Conservation (phyloP, 2,113 vertebrate species). For the Gymnobelideus leadbeateri region DNA sequence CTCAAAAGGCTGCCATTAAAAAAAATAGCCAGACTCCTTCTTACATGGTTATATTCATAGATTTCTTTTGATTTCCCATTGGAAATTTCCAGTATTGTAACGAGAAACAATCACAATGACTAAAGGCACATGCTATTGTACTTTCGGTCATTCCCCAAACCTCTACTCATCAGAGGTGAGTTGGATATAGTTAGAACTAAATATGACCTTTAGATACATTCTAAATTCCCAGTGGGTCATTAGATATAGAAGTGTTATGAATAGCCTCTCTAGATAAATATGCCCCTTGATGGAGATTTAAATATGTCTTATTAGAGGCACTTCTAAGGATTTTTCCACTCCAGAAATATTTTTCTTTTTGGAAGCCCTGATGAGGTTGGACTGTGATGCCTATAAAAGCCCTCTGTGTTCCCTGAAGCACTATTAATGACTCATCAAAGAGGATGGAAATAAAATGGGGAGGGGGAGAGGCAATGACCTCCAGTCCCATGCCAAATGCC, state of each 20-base stretch:
- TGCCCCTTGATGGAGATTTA: slow-evolving; percentile 16
- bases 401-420: slow-evolving; percentile 63
- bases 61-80: slow-evolving; percentile 36
- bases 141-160: slow-evolving; percentile 26
- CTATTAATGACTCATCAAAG: slow-evolving; percentile 76
- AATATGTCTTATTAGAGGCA: slow-evolving; percentile 8
- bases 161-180: not conserved
- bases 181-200: not conserved
- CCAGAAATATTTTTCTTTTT: slow-evolving; percentile 78
- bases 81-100: slow-evolving; percentile 51
- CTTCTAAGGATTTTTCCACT: slow-evolving; percentile 76
- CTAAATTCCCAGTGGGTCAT: not conserved
- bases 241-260: slow-evolving; percentile 51
- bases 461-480: slow-evolving; percentile 60
- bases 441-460: slow-evolving; percentile 70
- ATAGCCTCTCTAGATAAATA: slow-evolving; percentile 57
- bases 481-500: slow-evolving; percentile 66
- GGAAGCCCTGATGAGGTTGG: slow-evolving; percentile 69
- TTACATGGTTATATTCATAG: not conserved
- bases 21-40: slow-evolving; percentile 40
- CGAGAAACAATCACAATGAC: not conserved
- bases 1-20: slow-evolving; percentile 56
- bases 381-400: slow-evolving; percentile 81
- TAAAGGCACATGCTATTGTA: not conserved
- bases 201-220: not conserved